phyloP scores from a whole-genome alignment of 92 coral and sea anemone genomes.

The Actinernus sp. region DNA sequence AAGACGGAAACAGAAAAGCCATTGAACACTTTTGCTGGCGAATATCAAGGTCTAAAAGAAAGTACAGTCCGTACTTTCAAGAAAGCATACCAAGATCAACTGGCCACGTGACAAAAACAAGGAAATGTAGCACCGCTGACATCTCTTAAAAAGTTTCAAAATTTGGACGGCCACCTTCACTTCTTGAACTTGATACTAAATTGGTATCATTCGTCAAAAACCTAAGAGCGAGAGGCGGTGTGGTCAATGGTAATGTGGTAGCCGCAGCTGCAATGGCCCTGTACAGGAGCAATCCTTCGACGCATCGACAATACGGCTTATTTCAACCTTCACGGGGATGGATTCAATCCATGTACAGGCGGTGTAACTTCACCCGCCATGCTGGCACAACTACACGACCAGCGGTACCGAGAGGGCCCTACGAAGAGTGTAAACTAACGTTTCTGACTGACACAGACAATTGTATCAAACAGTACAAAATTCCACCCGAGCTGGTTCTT shows the following conservation, averaged over 20 bases:
- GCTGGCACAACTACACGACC: conserved; percentile 59
- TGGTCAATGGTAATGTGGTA: conserved; percentile 61
- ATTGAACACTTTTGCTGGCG: conserved; percentile 10
- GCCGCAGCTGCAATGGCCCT: conserved; percentile 64
- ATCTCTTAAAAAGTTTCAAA: neutral
- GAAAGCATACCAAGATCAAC: conserved; percentile 18
- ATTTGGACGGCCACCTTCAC: conserved; percentile 25
- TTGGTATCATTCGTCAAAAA: conserved; percentile 46
- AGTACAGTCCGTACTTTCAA: conserved; percentile 31
- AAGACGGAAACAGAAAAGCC: conserved; percentile 23
- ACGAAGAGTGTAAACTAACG: conserved; percentile 57
- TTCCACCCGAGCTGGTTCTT: too few relatives aligned
- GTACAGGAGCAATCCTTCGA: conserved; percentile 70
- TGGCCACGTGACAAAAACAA: neutral
- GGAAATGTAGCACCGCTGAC: conserved; percentile 3
- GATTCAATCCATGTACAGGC: conserved; percentile 55
- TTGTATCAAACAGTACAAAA: too few relatives aligned
- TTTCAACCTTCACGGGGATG: conserved; percentile 57
- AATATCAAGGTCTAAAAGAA: conserved; percentile 22
- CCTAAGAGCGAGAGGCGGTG: conserved; percentile 74
- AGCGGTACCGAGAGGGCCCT: conserved; percentile 53
- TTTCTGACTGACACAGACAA: conserved; percentile 48
- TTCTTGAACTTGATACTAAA: conserved; percentile 31
- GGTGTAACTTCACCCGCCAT: conserved; percentile 43
- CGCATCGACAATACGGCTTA: conserved; percentile 22